These are phyloP conservation scores for Mormyrus iriodes DNA, from an alignment of 2,113 vertebrate genomes.

Conservation along the genomic window DNA sequence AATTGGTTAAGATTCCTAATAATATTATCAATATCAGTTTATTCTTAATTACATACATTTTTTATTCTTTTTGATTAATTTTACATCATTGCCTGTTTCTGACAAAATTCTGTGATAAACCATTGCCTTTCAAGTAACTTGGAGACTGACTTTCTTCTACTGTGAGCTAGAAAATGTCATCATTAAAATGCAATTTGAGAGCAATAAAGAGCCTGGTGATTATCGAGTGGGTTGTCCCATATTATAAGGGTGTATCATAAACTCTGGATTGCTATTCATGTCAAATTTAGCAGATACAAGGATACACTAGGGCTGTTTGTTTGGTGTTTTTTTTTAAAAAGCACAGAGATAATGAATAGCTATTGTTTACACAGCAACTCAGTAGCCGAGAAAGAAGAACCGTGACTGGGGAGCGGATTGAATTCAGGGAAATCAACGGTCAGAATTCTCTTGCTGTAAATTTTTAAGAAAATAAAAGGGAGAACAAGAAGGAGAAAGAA, in stretches of 20 bases:
- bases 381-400: neutral
- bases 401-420: neutral
- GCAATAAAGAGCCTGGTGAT: neutral
- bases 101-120: neutral
- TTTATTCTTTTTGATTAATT: neutral
- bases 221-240: neutral
- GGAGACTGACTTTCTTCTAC: neutral
- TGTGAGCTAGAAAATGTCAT: neutral
- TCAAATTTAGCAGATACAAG: neutral
- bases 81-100: neutral
- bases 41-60: neutral
- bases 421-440: neutral
- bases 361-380: too few species aligned
- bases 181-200: neutral
- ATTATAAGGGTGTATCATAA: neutral
- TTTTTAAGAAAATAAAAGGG: neutral
- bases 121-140: neutral
- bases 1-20: neutral
- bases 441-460: neutral
- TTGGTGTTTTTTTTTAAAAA: neutral
- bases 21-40: neutral
- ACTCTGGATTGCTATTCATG: too few species aligned
- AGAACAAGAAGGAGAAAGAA: neutral
- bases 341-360: slow-evolving; percentile 1
- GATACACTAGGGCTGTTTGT: neutral